phyloP scores from a whole-genome alignment of 2,888 invertebrate species.

The Stegana nigrithorax region DNA sequence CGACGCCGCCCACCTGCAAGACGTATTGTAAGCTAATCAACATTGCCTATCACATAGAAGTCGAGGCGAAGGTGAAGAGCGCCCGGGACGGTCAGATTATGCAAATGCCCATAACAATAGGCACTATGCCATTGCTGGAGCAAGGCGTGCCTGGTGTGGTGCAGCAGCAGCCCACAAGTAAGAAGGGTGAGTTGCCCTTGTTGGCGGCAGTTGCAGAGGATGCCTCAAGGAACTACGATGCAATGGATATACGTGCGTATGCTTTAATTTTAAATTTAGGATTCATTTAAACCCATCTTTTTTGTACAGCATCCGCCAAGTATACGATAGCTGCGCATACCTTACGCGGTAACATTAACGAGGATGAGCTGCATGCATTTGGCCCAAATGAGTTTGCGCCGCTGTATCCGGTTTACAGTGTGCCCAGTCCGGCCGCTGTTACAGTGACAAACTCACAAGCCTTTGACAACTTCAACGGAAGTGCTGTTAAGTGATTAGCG shows the following conservation, averaged over 20 bases:
- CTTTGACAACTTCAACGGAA: slow-evolving; percentile 44
- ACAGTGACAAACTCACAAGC: slow-evolving; percentile 25
- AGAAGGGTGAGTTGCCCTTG: slow-evolving; percentile 39
- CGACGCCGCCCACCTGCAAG: slow-evolving; percentile 65
- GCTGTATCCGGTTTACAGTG: slow-evolving; percentile 64
- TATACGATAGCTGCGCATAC: slow-evolving; percentile 64
- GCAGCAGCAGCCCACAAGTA: slow-evolving; percentile 43
- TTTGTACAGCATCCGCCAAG: slow-evolving; percentile 53
- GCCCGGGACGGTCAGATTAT: slow-evolving; percentile 52
- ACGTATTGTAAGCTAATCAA: slow-evolving; percentile 57
- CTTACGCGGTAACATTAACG: slow-evolving; percentile 53
- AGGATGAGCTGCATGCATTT: slow-evolving; percentile 56
- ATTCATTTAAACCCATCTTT: no score
- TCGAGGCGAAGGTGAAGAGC: slow-evolving; percentile 52
- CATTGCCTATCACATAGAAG: slow-evolving; percentile 62
- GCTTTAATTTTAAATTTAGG: not conserved
- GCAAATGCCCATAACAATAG: slow-evolving; percentile 64
- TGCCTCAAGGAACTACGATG: no score
- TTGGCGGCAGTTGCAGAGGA: slow-evolving; percentile 32
- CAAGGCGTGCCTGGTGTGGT: slow-evolving; percentile 32
- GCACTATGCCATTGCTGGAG: slow-evolving; percentile 58
- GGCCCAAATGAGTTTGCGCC: slow-evolving; percentile 60
- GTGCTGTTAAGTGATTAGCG: slow-evolving; percentile 34
- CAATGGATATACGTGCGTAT: slow-evolving; percentile 33
- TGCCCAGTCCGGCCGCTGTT: slow-evolving; percentile 45